Evolutionary conservation across 2,113 vertebrate species (phyloP), one percentile per base, ranked within the genome.

Genomic region (Syrrhaptes paradoxus): DNA sequence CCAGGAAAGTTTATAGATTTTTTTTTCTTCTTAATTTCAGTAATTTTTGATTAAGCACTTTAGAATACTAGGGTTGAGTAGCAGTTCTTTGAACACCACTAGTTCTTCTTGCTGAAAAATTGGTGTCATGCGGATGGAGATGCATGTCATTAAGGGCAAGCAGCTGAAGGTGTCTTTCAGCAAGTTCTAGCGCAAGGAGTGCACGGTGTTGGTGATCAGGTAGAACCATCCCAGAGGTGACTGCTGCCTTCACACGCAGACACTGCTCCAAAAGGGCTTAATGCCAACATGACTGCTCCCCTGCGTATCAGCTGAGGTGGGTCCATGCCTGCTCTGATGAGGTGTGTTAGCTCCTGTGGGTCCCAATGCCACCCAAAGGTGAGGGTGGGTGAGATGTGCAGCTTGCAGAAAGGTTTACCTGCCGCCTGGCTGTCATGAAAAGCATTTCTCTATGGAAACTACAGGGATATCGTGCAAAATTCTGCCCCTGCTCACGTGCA

Each of bases 1-100:
- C 58, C 2, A 2, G 20, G 57, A 45, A 89, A 82, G 36, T 82
- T 82, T 49, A 54, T 18, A 26, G 67, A 66, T 13, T 2, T 80
- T 58, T 66, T 77, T 80, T 76, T 74, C n/a, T 36, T 57, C 66
- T 52, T 85, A 52, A 87, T 93, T 94, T 95, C 65, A 46, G 66
- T 82, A 62, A 57, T 41, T 90, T 90, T 87, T 95, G 80, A 78
- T 92, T 84, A 86, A 78, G 43, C 61, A 17, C 32, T 75, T 4
- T 16, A 48, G 63, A 67, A 54, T 17, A 59, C 38, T 34, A 63
- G 48, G 16, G 25, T 14, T 55, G 72, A 74, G 38, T 65, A 90
- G 68, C 38, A 84, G 51, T 51, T 84, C 58, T 95, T 48, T 84
- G 89, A 79, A 36, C 29, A 43, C 62, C 32, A 16, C 17, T 31